Base-by-base conservation (phyloP, 2,113 vertebrate species). In the Leuciscus idus region DNA sequence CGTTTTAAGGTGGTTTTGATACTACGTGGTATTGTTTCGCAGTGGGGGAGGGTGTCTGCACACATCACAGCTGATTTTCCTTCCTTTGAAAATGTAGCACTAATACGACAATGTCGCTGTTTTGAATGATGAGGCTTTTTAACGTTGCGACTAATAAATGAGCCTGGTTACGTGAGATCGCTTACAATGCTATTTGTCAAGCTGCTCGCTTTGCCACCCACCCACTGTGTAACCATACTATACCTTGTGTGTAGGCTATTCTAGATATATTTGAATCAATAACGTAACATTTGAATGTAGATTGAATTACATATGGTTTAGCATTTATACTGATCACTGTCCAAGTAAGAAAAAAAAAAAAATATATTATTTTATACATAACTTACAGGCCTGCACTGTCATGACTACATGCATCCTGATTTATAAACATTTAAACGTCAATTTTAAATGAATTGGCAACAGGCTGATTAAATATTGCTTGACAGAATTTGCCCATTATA, bases 11-110 rank as follows among this genome's bases (percentile, higher is more conserved):
- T 90, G 89, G 15, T 73, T 91, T 87, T 88, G 64, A 64, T 33
- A 61, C 62, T 33, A 61, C 62, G 72, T 90, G 91, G 93, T 91
- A 94, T 95, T 95, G 93, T 95, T 94, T 93, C 87, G 92, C 82
- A 83, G 93, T 93, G 93, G 94, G 95, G 90, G 94, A 94, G 92
- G 94, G 93, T 88, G 80, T 84, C 21, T 87, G 88, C 90, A 70
- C 48, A 91, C 85, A 77, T 59, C 43, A 88, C 86, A 84, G 81
- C 86, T 87, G 77, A 66, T 87, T 84, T 83, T 88, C 59, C 84
- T 89, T 83, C 85, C 26, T n/a, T 39, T 77, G n/a, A 81, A 12
- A 19, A 5, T 28, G 55, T n/a, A 26, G 26, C 26, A 26, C 26
- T 26, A 66, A 61, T 70, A 36, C 11, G 12, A 30, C 59, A 26